Conservation (phyloP, 2,888 invertebrate species). For the Entomobrya proxima region DNA sequence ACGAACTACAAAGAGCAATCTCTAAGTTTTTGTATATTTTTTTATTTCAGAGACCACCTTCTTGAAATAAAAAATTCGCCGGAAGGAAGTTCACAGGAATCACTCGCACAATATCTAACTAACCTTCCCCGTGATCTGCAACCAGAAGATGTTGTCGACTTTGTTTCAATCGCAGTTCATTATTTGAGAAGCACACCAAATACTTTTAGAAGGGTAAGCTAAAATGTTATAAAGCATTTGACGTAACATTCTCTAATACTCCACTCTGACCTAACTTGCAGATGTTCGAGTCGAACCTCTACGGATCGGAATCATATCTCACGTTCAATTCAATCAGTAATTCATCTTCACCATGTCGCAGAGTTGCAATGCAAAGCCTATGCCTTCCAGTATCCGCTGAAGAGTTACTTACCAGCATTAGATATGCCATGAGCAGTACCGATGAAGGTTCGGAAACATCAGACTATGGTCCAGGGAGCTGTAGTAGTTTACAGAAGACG, state of each 20-base stretch:
- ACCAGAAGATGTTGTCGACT: slow-evolving; percentile 96
- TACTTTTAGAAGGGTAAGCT: slow-evolving; percentile 88
- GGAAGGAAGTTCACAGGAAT: slow-evolving; percentile 37
- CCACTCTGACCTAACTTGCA: slow-evolving; percentile 74
- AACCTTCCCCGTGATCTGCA: slow-evolving; percentile 87
- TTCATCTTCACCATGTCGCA: slow-evolving; percentile 72
- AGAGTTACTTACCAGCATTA: slow-evolving; percentile 81
- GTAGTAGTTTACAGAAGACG: slow-evolving; percentile 44
- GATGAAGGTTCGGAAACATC: slow-evolving; percentile 84
- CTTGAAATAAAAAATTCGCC: slow-evolving; percentile 61
- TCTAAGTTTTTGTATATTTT: background rate
- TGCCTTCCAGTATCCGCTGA: slow-evolving; percentile 97
- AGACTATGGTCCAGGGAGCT: slow-evolving; percentile 78
- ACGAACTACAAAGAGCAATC: no score
- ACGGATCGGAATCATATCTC: slow-evolving; percentile 77
- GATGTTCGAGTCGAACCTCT: slow-evolving; percentile 80
- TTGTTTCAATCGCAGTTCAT: slow-evolving; percentile 97
- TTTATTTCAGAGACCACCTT: slow-evolving; percentile 76
- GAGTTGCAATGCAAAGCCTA: slow-evolving; percentile 79
- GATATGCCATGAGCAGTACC: slow-evolving; percentile 70
- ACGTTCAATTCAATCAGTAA: slow-evolving; percentile 69
- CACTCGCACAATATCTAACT: slow-evolving; percentile 42
- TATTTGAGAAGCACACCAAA: slow-evolving; percentile 95
- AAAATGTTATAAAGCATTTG: background rate
- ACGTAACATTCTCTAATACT: no score